Base-by-base conservation (phyloP, 2,797 vertebrate species). In the Cephalopachus bancanus region DNA sequence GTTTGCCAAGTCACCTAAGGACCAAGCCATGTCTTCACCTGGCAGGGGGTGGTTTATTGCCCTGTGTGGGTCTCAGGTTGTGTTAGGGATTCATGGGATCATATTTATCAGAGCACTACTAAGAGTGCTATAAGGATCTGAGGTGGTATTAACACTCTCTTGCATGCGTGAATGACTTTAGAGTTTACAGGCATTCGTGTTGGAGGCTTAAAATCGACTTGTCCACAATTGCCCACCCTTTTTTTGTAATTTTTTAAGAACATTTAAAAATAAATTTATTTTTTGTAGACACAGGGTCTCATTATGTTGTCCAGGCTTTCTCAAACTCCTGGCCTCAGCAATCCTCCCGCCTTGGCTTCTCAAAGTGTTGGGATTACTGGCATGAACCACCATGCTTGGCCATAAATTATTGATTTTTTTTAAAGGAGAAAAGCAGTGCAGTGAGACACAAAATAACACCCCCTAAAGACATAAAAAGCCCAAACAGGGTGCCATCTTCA, bases 61-160 rank as follows among this genome's bases (percentile, higher is more conserved):
- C 20, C n/a, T 33, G 3, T 0, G 1, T 10, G 55, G 76, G 5
- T 16, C 59, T 74, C 69, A 44, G 55, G 22, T 69, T 15, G 22
- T 37, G n/a, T 65, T 14, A 11, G 91, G 28, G 67, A 93, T n/a
- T n/a, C 83, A 8, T 0, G 16, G 64, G 72, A 14, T 51, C 1
- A 3, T 64, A 2, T 59, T 64, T 14, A 17, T 17, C n/a, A 37
- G 8, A 55, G 30, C 15, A 6, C 49, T 64, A 37, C n/a, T 33
- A n/a, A 44, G 5, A 10, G 55, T 6, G 53, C 81, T 19, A 0
- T 7, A 7, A 20, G n/a, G 33, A 9, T 57, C 22, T 2, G 7
- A 4, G 55, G 1, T 14, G 67, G 33, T 20, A 0, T 7, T 20
- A 6, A 7, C 22, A 28, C 17, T 14, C 44, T 0, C 24, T 2